These are phyloP conservation scores for Trichopria drosophilae DNA, from an alignment of 2,888 invertebrate genomes.

Conservation along the genomic window DNA sequence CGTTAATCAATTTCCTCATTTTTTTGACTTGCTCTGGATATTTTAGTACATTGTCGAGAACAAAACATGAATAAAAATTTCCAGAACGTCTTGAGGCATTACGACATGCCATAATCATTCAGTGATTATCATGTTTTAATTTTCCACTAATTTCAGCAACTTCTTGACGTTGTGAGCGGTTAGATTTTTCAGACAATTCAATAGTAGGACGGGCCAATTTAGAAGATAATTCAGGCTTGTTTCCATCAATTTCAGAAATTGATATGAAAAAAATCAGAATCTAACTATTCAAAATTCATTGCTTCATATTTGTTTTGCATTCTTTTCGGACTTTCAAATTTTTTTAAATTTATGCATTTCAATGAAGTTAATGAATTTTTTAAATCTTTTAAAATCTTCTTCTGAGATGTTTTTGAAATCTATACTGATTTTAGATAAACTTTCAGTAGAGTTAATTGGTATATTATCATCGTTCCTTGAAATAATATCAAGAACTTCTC, in stretches of 20 bases:
- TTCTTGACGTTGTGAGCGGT: neutral
- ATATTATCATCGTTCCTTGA: neutral
- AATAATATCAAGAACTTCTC: constrained; percentile 4
- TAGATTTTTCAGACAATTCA: neutral
- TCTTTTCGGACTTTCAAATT: constrained; percentile 1
- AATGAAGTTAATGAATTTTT: constrained; percentile 1
- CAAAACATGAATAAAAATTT: neutral
- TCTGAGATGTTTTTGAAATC: neutral
- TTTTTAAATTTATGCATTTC: constrained; percentile 1
- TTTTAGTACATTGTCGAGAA: neutral
- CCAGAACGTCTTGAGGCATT: constrained; percentile 7
- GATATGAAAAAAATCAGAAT: neutral
- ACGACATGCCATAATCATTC: constrained; percentile 1
- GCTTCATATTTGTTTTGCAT: constrained; percentile 4
- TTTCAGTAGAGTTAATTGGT: neutral
- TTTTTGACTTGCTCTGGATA: neutral
- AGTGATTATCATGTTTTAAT: constrained; percentile 1
- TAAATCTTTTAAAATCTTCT: neutral
- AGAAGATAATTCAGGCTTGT: neutral
- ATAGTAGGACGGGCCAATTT: neutral
- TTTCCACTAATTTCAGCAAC: constrained; percentile 1
- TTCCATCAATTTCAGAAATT: neutral
- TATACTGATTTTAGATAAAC: constrained; percentile 3
- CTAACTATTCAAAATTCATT: neutral
- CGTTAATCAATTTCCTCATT: neutral